Evolutionary conservation across 2,113 vertebrate genomes (phyloP).

Genomic region (Albula goreensis): DNA sequence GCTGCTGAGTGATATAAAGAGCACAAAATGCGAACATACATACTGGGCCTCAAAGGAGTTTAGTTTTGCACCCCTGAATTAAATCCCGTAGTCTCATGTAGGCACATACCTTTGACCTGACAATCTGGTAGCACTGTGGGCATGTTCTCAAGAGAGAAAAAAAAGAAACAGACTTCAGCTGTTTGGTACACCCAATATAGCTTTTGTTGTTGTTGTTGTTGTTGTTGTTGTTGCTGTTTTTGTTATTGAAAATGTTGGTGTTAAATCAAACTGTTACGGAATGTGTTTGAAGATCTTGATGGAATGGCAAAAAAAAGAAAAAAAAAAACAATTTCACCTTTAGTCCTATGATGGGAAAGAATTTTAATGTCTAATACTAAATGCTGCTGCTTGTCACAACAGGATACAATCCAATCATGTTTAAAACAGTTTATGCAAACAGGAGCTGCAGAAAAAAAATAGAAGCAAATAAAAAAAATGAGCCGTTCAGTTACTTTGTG

Average conservation of each 20-base stretch:
- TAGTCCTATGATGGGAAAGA: not conserved
- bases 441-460: not conserved
- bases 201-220: not conserved
- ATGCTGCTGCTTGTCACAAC: not conserved
- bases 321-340: not conserved
- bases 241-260: not conserved
- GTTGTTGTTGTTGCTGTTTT: no score
- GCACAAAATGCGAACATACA: no score
- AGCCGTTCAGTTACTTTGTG: not conserved
- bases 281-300: not conserved
- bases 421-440: not conserved
- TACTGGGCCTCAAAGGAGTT: no score
- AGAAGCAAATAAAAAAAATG: not conserved
- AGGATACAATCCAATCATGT: not conserved
- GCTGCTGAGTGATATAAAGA: no score
- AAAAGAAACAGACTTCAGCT: not conserved
- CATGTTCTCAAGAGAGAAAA: not conserved
- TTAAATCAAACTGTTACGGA: not conserved
- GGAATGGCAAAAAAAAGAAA: not conserved
- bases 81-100: not conserved
- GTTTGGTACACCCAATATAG: not conserved
- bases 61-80: not conserved
- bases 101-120: not conserved
- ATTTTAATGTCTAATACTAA: not conserved
- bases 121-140: not conserved